Percentiles rank a stretch among this genome's conserved stretches.
These are phyloP conservation scores for Forbesichthys papilliferus DNA, from an alignment of 2,113 vertebrate species.

Conservation along the genomic window DNA sequence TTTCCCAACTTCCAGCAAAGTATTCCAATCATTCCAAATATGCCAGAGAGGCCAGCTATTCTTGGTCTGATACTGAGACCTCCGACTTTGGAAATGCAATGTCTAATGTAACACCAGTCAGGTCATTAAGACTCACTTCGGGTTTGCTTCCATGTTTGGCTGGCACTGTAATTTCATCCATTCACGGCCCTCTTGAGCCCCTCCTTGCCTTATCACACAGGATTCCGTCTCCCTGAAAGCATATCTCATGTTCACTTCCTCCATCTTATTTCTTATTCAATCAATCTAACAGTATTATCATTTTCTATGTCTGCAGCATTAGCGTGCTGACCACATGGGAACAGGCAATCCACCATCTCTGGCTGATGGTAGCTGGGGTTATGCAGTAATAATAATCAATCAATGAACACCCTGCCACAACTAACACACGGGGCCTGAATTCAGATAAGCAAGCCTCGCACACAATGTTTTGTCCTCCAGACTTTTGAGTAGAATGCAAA, in stretches of 20 bases:
- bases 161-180: not conserved
- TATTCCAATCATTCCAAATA: too few species aligned
- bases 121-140: not conserved
- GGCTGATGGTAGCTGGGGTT: constrained; percentile 2
- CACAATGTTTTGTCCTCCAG: not conserved
- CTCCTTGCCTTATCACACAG: not conserved
- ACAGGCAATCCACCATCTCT: not conserved
- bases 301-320: constrained; percentile 31
- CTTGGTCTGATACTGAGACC: too few species aligned
- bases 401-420: constrained; percentile 16
- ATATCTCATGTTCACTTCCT: constrained; percentile 2
- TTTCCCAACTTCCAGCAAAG: too few species aligned
- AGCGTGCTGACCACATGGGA: constrained; percentile 27
- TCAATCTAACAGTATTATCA: constrained; percentile 23
- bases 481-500: constrained; percentile 3
- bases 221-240: not conserved
- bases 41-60: too few species aligned
- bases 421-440: constrained; percentile 17
- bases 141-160: not conserved
- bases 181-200: not conserved
- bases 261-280: constrained; percentile 16
- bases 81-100: too few species aligned
- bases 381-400: constrained; percentile 42
- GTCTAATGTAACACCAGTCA: not conserved
- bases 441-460: constrained; percentile 18